Evolutionary conservation across 2,888 invertebrate species (phyloP).

Genomic region (Protodeltote pygarga): DNA sequence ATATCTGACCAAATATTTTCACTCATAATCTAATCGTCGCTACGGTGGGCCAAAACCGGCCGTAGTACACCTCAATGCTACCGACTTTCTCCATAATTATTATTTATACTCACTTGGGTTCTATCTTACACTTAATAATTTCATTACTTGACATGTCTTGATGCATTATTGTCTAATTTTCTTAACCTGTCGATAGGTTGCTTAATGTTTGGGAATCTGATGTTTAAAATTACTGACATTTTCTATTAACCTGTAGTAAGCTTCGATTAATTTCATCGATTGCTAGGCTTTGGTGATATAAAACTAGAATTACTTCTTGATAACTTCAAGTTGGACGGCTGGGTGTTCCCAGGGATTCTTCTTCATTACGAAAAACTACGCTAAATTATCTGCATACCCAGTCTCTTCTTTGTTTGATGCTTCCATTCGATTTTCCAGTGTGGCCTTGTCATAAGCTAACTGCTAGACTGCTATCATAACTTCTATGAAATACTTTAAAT

Average conservation of each 20-base stretch:
- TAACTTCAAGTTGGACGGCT: slow-evolving; percentile 1
- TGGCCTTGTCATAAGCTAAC: not conserved
- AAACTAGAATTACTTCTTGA: slow-evolving; percentile 2
- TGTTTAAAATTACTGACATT: slow-evolving; percentile 12
- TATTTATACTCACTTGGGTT: slow-evolving; percentile 74
- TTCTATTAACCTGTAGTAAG: slow-evolving; percentile 8
- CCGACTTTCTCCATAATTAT: slow-evolving; percentile 83
- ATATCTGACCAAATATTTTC: slow-evolving; percentile 72
- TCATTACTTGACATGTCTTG: slow-evolving; percentile 58
- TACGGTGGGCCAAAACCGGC: slow-evolving; percentile 52
- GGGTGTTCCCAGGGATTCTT: not conserved
- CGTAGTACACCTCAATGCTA: slow-evolving; percentile 58
- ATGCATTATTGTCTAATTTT: slow-evolving; percentile 51
- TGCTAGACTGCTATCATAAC: not conserved
- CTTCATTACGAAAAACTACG: not conserved
- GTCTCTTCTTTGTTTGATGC: too few species aligned
- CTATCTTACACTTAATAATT: slow-evolving; percentile 66
- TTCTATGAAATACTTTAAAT: not conserved
- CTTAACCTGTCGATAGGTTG: slow-evolving; percentile 34
- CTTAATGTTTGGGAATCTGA: slow-evolving; percentile 11
- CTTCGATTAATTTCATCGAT: slow-evolving; percentile 19
- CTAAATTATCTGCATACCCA: not conserved
- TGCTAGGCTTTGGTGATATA: slow-evolving; percentile 10
- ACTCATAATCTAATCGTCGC: slow-evolving; percentile 62
- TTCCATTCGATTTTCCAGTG: not conserved